A percentile compares a stretch with the other conserved stretches of the same genome.
Conservation (phyloP, 2,888 invertebrate genomes). For the Lutraria lutraria region DNA sequence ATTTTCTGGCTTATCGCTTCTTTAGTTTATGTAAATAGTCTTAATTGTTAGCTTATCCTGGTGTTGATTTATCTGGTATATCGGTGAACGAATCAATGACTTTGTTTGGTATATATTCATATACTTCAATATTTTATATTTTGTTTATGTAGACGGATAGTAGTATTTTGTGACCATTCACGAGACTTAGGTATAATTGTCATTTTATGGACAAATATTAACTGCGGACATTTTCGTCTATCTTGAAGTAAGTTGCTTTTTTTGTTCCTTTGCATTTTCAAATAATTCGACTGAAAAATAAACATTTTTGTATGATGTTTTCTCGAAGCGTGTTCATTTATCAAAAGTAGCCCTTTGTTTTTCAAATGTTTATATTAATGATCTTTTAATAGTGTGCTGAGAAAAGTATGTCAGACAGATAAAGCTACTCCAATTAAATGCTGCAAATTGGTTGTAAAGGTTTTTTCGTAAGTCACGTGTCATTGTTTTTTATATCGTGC, state of each 20-base stretch:
- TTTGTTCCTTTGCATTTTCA: neutral
- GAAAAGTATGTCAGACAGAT: no score
- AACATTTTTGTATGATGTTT: no score
- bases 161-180: neutral
- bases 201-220: neutral
- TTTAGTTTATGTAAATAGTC: neutral
- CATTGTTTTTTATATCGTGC: neutral
- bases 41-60: neutral
- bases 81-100: conserved; percentile 34
- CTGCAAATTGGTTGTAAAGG: no score
- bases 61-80: neutral
- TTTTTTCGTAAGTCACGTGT: neutral
- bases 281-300: no score
- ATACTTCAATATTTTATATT: conserved; percentile 13
- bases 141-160: neutral
- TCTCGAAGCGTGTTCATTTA: no score
- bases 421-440: no score
- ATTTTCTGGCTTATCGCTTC: conserved; percentile 14
- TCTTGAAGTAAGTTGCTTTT: neutral
- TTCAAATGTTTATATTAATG: no score
- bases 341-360: no score
- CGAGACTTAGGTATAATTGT: neutral
- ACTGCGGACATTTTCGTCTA: neutral
- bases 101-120: neutral
- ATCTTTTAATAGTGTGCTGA: no score